Evolutionary conservation across 2,888 invertebrate genomes (phyloP).

Genomic region (Cephus rjabovi): DNA sequence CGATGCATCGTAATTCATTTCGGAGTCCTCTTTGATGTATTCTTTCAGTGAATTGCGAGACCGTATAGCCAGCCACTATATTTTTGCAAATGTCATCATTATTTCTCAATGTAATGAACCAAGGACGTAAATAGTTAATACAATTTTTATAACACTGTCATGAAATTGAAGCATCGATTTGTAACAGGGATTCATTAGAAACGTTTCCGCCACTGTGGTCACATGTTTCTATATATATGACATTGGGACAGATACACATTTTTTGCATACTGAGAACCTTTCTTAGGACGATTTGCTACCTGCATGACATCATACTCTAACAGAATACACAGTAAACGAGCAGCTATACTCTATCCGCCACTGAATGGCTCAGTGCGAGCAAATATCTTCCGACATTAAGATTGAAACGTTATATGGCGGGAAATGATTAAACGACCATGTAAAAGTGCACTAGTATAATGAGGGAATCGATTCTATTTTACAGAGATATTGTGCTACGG

Average conservation of each 20-base stretch:
- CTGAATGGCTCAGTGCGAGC: background rate
- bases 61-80: background rate
- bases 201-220: background rate
- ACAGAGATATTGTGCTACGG: conserved; percentile 37
- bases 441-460: background rate
- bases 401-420: background rate
- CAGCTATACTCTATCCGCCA: background rate
- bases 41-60: background rate
- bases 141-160: background rate
- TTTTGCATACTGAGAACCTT: conserved; percentile 5
- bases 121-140: background rate
- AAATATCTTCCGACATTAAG: background rate
- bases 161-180: background rate
- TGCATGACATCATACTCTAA: conserved; percentile 19
- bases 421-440: conserved; percentile 22
- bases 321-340: background rate
- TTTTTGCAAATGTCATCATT: background rate
- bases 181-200: background rate
- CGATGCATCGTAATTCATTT: background rate
- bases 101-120: background rate
- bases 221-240: background rate
- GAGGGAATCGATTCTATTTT: conserved; percentile 17
- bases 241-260: background rate
- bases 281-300: conserved; percentile 15
- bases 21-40: background rate